Percentiles rank a stretch among this genome's conserved stretches.
phyloP scores from a whole-genome alignment of 64 coral and sea anemone genomes.

The Montipora sp. region DNA sequence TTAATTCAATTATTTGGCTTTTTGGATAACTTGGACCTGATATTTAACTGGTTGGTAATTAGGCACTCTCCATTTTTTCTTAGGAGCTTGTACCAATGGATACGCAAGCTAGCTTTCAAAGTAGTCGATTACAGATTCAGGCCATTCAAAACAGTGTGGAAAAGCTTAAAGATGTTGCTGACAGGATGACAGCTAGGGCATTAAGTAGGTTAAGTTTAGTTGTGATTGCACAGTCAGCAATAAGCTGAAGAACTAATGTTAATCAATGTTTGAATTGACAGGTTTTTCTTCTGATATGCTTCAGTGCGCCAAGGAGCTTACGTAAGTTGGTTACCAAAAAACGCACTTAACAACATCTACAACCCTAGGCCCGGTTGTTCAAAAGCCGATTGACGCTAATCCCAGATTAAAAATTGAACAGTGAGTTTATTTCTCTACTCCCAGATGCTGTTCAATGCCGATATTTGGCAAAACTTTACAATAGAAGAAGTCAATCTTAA shows the following conservation, averaged over 20 bases:
- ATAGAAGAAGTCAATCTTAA: no score
- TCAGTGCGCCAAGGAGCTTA: slow-evolving; percentile 89
- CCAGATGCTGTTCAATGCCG: no score
- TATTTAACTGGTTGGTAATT: not conserved
- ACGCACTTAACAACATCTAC: no score
- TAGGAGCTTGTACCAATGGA: slow-evolving; percentile 97
- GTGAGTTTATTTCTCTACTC: no score
- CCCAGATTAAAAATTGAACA: no score
- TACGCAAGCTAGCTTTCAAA: slow-evolving; percentile 83
- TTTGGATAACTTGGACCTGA: not conserved
- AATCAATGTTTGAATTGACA: slow-evolving; percentile 12
- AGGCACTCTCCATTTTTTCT: not conserved
- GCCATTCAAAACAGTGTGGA: slow-evolving; percentile 85
- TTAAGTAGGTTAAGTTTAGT: slow-evolving; percentile 60
- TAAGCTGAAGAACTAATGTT: not conserved
- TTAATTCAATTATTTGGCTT: no score
- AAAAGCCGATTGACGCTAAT: no score
- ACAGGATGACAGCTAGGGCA: slow-evolving; percentile 77
- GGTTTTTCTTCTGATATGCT: slow-evolving; percentile 96
- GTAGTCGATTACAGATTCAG: slow-evolving; percentile 83
- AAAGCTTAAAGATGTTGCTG: slow-evolving; percentile 86
- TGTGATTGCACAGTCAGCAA: no score
- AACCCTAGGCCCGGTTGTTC: no score
- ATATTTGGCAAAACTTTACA: no score
- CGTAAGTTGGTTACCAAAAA: slow-evolving; percentile 49